Evolutionary conservation across 1,140 invertebrate species (phyloP).

Genomic region (Doryteuthis pealeii): DNA sequence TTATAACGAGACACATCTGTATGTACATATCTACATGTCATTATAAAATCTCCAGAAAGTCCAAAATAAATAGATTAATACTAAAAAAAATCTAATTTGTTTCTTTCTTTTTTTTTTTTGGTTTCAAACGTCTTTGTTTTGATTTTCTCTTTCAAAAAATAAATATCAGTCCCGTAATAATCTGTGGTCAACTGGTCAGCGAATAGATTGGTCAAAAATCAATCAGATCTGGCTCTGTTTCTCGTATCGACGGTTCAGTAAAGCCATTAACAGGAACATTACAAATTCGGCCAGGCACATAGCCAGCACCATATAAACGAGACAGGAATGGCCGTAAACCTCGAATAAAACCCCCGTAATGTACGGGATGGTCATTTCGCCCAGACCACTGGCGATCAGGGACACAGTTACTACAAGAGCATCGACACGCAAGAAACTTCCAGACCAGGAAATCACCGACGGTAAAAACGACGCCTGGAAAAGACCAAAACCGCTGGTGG

Average conservation of each 20-base stretch:
- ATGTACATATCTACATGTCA: too few species aligned
- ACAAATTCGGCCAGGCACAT: not conserved
- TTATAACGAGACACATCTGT: too few species aligned
- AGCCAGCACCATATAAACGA: slow-evolving; percentile 14
- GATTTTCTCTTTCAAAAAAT: too few species aligned
- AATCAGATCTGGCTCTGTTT: not conserved
- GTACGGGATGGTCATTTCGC: slow-evolving; percentile 24
- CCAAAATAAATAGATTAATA: too few species aligned
- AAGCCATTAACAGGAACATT: not conserved
- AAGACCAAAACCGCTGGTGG: slow-evolving; percentile 18
- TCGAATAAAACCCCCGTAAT: slow-evolving; percentile 15
- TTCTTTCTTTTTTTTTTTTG: too few species aligned
- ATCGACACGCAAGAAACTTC: slow-evolving; percentile 11
- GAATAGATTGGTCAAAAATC: too few species aligned
- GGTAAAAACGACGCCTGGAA: slow-evolving; percentile 22
- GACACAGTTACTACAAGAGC: slow-evolving; percentile 13
- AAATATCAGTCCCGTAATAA: too few species aligned
- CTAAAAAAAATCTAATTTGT: too few species aligned
- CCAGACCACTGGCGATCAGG: slow-evolving; percentile 12
- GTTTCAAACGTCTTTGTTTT: too few species aligned
- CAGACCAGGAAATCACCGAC: slow-evolving; percentile 21
- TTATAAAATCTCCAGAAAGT: too few species aligned
- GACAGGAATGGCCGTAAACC: not conserved
- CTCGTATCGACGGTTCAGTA: not conserved
- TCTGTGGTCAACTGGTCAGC: too few species aligned